A percentile compares a stretch with the other conserved stretches of the same genome.
Evolutionary conservation across 1,140 invertebrate genomes (phyloP).

Genomic region (Arion vulgaris): DNA sequence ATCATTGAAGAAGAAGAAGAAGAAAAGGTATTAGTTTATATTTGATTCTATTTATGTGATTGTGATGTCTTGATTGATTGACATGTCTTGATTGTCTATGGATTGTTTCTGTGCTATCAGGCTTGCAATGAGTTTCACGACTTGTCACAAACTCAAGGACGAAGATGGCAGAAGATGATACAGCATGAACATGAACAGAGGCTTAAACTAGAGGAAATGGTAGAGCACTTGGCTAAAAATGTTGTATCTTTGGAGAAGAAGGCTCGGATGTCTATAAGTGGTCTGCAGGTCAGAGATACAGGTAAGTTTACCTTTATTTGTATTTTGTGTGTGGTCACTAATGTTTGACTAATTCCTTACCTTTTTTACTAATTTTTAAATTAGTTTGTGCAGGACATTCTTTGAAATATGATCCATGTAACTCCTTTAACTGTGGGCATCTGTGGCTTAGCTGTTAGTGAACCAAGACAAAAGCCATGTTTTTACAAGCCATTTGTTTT

Average conservation of each 20-base stretch:
- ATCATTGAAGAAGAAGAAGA: too few relatives aligned
- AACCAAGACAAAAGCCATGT: too few relatives aligned
- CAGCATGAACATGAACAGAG: constrained; percentile 96
- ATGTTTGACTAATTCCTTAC: too few relatives aligned
- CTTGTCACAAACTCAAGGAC: constrained; percentile 87
- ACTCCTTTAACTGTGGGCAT: too few relatives aligned
- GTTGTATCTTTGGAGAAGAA: constrained; percentile 90
- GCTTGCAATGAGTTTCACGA: constrained; percentile 91
- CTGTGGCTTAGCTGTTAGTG: too few relatives aligned
- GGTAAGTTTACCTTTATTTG: constrained; percentile 22
- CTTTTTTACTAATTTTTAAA: neutral
- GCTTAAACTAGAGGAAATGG: constrained; percentile 93
- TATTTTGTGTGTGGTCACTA: neutral
- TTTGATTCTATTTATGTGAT: too few relatives aligned
- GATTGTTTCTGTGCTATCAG: constrained; percentile 71
- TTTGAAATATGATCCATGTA: neutral
- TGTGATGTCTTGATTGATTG: neutral
- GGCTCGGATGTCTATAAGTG: constrained; percentile 65
- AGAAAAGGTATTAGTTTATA: too few relatives aligned
- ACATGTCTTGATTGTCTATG: neutral
- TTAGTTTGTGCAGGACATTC: neutral
- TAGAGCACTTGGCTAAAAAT: constrained; percentile 96
- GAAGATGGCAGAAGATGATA: constrained; percentile 91
- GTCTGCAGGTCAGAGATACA: constrained; percentile 14
- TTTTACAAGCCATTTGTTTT: too few relatives aligned